Evolutionary conservation across 35 echinoderm and acorn worm genomes (phyloP).

Genomic region (Lytechinus variegatus): DNA sequence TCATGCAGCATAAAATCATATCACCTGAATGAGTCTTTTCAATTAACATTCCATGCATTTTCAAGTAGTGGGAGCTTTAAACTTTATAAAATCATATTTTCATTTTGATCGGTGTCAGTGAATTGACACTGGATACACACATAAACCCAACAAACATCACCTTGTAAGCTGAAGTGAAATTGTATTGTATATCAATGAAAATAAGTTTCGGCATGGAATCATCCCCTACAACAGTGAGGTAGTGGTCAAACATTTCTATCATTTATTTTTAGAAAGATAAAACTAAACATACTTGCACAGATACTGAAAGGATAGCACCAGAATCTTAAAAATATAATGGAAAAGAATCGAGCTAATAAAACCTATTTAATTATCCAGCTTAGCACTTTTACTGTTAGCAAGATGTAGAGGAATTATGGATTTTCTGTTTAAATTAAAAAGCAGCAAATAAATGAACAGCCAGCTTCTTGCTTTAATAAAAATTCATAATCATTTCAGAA

Average conservation of each 20-base stretch:
- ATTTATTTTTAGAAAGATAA: background rate
- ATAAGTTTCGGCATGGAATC: background rate
- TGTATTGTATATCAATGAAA: background rate
- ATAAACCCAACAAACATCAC: no score
- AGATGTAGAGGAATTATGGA: background rate
- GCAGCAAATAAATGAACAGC: background rate
- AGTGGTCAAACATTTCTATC: background rate
- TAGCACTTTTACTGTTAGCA: background rate
- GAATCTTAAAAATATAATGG: background rate
- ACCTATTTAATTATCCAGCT: background rate
- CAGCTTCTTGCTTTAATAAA: background rate
- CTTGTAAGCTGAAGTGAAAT: no score
- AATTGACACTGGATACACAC: no score
- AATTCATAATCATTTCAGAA: background rate
- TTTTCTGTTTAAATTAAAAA: background rate
- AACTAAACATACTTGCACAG: background rate
- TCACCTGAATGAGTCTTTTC: no score
- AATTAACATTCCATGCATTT: no score
- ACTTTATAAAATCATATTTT: no score
- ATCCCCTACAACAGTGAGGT: background rate
- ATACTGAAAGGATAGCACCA: background rate
- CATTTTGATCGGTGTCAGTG: no score
- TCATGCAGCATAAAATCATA: no score
- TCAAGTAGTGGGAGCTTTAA: no score
- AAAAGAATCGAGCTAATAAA: background rate